Percentiles rank a stretch among this genome's conserved stretches.
Evolutionary conservation across 2,888 invertebrate genomes (phyloP).

Genomic region (Vanessa cardui): DNA sequence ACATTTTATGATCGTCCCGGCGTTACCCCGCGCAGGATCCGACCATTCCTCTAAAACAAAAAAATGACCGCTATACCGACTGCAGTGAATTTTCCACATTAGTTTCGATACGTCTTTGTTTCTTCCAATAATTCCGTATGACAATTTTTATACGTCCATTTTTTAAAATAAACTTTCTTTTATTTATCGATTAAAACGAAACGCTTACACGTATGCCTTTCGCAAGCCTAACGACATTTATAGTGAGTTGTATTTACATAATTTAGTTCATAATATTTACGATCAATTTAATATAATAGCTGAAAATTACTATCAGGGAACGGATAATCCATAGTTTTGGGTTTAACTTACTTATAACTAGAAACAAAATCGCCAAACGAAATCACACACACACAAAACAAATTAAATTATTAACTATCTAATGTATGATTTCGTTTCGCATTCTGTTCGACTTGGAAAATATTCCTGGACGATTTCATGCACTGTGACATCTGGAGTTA

Average conservation of each 20-base stretch:
- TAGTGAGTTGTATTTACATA: not conserved
- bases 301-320: constrained; percentile 9
- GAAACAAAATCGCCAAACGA: constrained; percentile 17
- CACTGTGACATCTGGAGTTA: constrained; percentile 3
- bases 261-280: not conserved
- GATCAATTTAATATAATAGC: not conserved
- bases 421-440: constrained; percentile 10
- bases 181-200: not conserved
- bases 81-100: constrained; percentile 18
- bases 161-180: not conserved
- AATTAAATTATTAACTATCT: not conserved
- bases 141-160: not conserved
- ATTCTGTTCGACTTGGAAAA: constrained; percentile 2
- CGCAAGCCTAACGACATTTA: constrained; percentile 5
- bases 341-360: not conserved
- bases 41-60: constrained; percentile 72
- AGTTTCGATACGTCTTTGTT: constrained; percentile 32
- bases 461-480: constrained; percentile 15
- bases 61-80: constrained; percentile 50
- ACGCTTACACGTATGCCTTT: not conserved
- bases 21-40: constrained; percentile 71
- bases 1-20: constrained; percentile 64
- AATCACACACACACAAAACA: not conserved
- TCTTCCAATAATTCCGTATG: constrained; percentile 8
- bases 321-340: not conserved